phyloP scores from a whole-genome alignment of 2,888 invertebrate genomes.

The Rhogogaster chlorosoma region DNA sequence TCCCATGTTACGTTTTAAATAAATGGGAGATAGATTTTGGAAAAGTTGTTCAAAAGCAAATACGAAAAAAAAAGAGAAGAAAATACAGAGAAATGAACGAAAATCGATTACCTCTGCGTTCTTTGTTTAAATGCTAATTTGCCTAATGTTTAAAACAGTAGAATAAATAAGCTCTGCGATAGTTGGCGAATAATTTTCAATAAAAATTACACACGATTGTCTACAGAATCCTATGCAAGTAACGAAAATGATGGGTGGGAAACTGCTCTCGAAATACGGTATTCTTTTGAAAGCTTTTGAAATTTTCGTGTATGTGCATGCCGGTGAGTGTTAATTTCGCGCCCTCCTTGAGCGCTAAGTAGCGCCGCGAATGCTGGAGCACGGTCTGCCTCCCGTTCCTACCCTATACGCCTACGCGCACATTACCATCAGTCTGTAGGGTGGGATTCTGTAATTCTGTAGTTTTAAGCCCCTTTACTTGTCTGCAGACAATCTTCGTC shows the following conservation, averaged over 20 bases:
- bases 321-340: constrained; percentile 47
- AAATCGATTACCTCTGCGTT: background rate
- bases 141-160: background rate
- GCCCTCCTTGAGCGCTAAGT: constrained; percentile 48
- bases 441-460: constrained; percentile 37
- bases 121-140: background rate
- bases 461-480: constrained; percentile 38
- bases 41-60: too few relatives aligned
- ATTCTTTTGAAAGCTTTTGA: constrained; percentile 46
- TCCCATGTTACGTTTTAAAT: background rate
- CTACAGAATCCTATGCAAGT: constrained; percentile 2
- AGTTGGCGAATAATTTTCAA: background rate
- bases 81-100: background rate
- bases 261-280: constrained; percentile 40
- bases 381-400: constrained; percentile 39
- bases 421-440: constrained; percentile 42
- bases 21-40: background rate
- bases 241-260: background rate
- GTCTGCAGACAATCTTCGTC: background rate
- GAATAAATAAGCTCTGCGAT: background rate
- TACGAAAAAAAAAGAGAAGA: background rate
- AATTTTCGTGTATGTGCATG: constrained; percentile 48
- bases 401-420: constrained; percentile 41
- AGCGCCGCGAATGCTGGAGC: constrained; percentile 40
- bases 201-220: constrained; percentile 11